Evolutionary conservation across 2,888 invertebrate genomes (phyloP), one percentile per base, ranked within the genome.

Genomic region (Eulithis prunata): DNA sequence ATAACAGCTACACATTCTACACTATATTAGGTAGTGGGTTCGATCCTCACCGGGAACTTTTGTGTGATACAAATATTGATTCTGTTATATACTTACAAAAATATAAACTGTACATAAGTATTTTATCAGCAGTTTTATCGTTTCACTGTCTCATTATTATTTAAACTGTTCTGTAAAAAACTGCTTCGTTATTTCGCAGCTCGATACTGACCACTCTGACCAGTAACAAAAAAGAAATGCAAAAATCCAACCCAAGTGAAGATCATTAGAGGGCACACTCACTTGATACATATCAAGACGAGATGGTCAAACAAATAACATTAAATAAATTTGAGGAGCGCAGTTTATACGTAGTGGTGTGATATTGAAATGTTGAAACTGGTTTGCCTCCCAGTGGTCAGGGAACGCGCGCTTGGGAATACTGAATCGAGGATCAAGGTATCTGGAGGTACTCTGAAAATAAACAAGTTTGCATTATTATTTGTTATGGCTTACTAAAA

Each of bases 311-410:
- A 74, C 72, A 71, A 74, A 74, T 71, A 71, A 70, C 71, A 74
- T 72, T 69, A 69, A 74, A 72, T 69, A 70, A 74, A 69, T 72
- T 70, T 64, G 68, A 68, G 63, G 71, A 72, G 74, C 52, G 49
- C 12, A 57, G 62, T 57, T 61, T 52, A 56, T 64, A 58, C 55
- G 75, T 86, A 82, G 82, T 81, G 83, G 89, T 90, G 90, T 90
- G 85, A 90, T 91, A 91, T 91, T 90, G 90, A 90, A 91, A 91
- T 90, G 87, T 82, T 80, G 82, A 81, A 91, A 92, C 91, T 85
- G 89, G 91, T 91, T 92, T 89, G 83, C 81, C 82, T 82, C 68
- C 73, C 70, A 65, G 54, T 64, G 62, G 86, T 82, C 79, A 82
- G 87, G 88, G 89, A 88, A 89, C 87, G 87, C 84, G 80, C 86